Evolutionary conservation across 2,888 invertebrate species (phyloP), one percentile per base, ranked within the genome.

Genomic region (Diabrotica balteata): DNA sequence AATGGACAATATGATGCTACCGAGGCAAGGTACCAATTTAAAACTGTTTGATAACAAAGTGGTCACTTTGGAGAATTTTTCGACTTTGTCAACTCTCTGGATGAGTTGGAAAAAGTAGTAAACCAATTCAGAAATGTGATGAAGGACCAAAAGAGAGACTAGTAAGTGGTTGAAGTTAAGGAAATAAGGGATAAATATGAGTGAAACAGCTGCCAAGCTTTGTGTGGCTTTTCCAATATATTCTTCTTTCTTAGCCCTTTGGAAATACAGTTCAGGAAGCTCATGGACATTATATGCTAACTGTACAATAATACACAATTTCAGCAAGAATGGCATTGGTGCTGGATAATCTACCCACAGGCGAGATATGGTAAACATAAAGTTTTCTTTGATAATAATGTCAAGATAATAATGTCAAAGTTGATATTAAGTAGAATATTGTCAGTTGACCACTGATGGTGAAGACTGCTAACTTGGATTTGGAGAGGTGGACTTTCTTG

Each of bases 221-320:
- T 94, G 72, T 8, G 77, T 62, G 4, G 80, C 82, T 70, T 81
- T 84, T 11, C 74, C 74, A 4, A 79, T 57, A 72, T 83, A 83
- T 76, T 98, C 97, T 78, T 98, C 97, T 81, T 92, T 92, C 85
- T 96, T 96, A 74, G 94, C 91, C 75, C 93, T 90, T 85, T 98
- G 97, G 88, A 99, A 98, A 84, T 99, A 99, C 62, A 99, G 87
- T 83, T 99, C 99, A 0, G 99, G 98, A 80, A 96, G 90, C 82
- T 93, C 93, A 83, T 99, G 99, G 64, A 98, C 83, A 92, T 97
- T 98, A 84, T 98, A 98, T 0, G 97, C 88, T 67, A 98, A 87
- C 84, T 98, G 98, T 42, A 96, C 90, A 58, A 99, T 90, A 86
- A 96, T 96, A 88, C 94, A 99, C 78, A 98, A 89, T 86, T 99